Evolutionary conservation across 2,888 invertebrate genomes (phyloP), one percentile per base, ranked within the genome.

Genomic region (Melanostoma scalare): DNA sequence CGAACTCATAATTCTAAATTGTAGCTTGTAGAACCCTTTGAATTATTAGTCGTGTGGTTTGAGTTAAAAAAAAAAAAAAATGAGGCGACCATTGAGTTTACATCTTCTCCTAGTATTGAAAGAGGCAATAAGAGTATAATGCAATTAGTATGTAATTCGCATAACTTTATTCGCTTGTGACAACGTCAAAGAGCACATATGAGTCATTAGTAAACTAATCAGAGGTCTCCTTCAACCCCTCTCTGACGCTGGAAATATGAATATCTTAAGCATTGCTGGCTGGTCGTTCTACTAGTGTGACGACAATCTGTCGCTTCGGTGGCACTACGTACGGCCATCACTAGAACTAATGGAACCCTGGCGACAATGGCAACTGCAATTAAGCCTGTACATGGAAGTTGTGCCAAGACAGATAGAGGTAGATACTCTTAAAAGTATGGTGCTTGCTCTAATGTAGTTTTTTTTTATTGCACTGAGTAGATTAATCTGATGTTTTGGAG

Each of bases 81-180:
- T 77, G 52, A 40, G 52, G 30, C 50, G 8, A 6, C 33, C 56
- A 63, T 58, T 71, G 58, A 60, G 58, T 72, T 6, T 56, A 33
- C 42, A 40, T 42, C 35, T 31, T 56, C n/a, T 60, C 42, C 42
- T 42, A 9, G 9, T 42, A 6, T 3, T 42, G 9, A 3, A 38
- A 52, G 48, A 67, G 40, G 9, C 50, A 42, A 58, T 75, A 67
- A 60, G 35, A 58, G 74, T 58, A 67, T 52, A 75, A 75, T 36
- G 52, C 74, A 75, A 75, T 75, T 75, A 75, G 58, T 44, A 67
- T n/a, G 58, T 50, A 42, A 46, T 67, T 75, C 73, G 55, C 63
- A 55, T 63, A 48, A 68, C 20, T 36, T 46, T 46, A 36, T 55
- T 68, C 40, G 9, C 48, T 48, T 10, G 9, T 36, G 20, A 3